These are phyloP conservation scores for Drosophila histrio DNA, from an alignment of 2,888 invertebrate species.

Conservation along the genomic window DNA sequence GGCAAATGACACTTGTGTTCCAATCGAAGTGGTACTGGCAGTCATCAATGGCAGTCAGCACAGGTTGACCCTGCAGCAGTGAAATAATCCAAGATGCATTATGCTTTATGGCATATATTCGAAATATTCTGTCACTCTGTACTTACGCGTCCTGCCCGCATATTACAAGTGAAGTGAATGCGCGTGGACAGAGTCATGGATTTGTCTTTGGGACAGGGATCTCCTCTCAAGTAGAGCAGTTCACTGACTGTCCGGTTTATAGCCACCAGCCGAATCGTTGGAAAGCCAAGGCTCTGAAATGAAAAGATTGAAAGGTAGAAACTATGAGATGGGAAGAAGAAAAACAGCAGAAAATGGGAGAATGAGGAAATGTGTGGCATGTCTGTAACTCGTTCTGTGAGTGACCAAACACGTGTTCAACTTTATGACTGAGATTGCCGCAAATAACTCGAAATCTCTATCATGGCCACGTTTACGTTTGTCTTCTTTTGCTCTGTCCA, in stretches of 20 bases:
- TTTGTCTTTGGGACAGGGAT: slow-evolving; percentile 78
- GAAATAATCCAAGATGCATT: not conserved
- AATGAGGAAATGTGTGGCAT: slow-evolving; percentile 2
- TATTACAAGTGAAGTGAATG: slow-evolving; percentile 82
- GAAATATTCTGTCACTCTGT: slow-evolving; percentile 7
- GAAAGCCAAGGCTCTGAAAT: slow-evolving; percentile 83
- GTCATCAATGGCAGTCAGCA: slow-evolving; percentile 80
- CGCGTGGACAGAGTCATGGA: slow-evolving; percentile 73
- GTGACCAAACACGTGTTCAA: slow-evolving; percentile 55
- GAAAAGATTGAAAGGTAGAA: slow-evolving; percentile 1
- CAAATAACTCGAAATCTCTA: slow-evolving; percentile 71
- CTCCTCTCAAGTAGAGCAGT: slow-evolving; percentile 80
- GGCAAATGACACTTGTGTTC: slow-evolving; percentile 84
- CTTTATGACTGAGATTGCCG: slow-evolving; percentile 71
- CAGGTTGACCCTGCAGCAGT: slow-evolving; percentile 79
- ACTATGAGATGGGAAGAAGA: not conserved
- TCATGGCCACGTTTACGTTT: slow-evolving; percentile 53
- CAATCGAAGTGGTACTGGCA: slow-evolving; percentile 83
- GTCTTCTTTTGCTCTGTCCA: not conserved
- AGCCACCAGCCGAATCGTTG: slow-evolving; percentile 72
- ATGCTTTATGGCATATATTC: slow-evolving; percentile 13
- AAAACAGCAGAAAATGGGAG: not conserved
- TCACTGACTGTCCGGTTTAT: slow-evolving; percentile 77
- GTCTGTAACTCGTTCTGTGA: slow-evolving; percentile 11
- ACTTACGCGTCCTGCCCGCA: slow-evolving; percentile 82